Base-by-base conservation (phyloP, 2,797 vertebrate genomes). In the Hephaestus fuliginosus region DNA sequence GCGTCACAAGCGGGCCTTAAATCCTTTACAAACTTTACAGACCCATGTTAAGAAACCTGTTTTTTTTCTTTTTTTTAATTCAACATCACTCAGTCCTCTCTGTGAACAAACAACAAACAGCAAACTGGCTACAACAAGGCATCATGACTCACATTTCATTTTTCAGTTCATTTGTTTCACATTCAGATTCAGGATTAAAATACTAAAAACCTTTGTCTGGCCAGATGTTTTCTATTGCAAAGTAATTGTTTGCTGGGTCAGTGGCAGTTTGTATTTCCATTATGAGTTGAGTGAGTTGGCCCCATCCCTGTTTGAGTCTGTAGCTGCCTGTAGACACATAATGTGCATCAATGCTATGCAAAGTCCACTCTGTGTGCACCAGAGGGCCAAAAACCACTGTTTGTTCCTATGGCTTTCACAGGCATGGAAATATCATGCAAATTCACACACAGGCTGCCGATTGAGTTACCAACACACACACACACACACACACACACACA, bases 381-480 rank as follows among this genome's bases (percentile, higher is more conserved):
- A 30, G 57, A 73, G 67, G 28, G n/a, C 68, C 58, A 51, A 56
- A 57, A 81, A 46, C 76, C 67, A 70, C 70, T 60, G 78, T 69
- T 62, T 79, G 85, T 67, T 86, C 77, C 76, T 44, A 28, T 70
- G 74, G 66, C 67, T 76, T 79, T 83, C 63, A 72, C 25, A 49
- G 41, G 52, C 63, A 93, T 88, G 88, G 77, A 92, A 92, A 92
- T 90, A 78, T 82, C 52, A 94, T 94, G 93, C 88, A 94, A 94
- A 94, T 87, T 28, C 65, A 70, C 43, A 74, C 63, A 74, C 22
- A 56, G 30, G 74, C 73, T 49, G 65, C 48, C 83, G 74, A 78
- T 51, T 55, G 39, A 72, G 39, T 78, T 82, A 85, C 76, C 30
- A 33, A 33, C 30, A 33, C 30, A 33, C 30, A 33, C 30, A 33